Evolutionary conservation across 2,797 vertebrate species (phyloP).

Genomic region (Hoplostethus mediterraneus): DNA sequence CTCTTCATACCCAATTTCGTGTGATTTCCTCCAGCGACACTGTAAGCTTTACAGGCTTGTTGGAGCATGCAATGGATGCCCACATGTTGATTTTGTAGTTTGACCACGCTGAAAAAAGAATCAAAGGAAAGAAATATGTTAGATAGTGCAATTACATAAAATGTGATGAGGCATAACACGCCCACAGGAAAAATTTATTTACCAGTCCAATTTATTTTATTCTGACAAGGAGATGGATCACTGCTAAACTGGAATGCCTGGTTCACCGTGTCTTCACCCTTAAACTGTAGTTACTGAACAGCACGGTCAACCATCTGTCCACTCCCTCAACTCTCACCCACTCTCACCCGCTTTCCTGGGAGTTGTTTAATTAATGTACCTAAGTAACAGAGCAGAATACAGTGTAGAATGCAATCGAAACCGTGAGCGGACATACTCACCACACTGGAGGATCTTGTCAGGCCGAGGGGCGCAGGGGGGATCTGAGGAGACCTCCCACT

Average conservation of each 20-base stretch:
- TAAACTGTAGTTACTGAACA: slow-evolving; percentile 8
- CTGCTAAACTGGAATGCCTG: slow-evolving; percentile 1
- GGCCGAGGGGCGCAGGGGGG: slow-evolving; percentile 25
- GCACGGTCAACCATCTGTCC: neutral
- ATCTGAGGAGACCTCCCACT: slow-evolving; percentile 62
- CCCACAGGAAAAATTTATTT: neutral
- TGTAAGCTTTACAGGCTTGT: slow-evolving; percentile 24
- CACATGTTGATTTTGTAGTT: slow-evolving; percentile 76
- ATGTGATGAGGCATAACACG: neutral
- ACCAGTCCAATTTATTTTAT: neutral
- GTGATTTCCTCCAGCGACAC: slow-evolving; percentile 46
- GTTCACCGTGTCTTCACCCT: slow-evolving; percentile 25
- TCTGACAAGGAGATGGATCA: too few relatives aligned
- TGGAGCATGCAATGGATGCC: slow-evolving; percentile 7
- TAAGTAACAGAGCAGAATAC: neutral
- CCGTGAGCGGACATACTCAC: slow-evolving; percentile 62
- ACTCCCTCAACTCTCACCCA: slow-evolving; percentile 2
- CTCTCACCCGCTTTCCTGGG: neutral
- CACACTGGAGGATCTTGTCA: slow-evolving; percentile 69
- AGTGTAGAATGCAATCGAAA: neutral
- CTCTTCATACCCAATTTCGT: slow-evolving; percentile 77
- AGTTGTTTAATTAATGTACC: neutral
- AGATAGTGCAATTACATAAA: neutral
- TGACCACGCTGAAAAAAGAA: slow-evolving; percentile 73
- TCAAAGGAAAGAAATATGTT: neutral